Evolutionary conservation across 2,113 vertebrate genomes (phyloP), one percentile per base, ranked within the genome.

Genomic region (Porphyrio hochstetteri): DNA sequence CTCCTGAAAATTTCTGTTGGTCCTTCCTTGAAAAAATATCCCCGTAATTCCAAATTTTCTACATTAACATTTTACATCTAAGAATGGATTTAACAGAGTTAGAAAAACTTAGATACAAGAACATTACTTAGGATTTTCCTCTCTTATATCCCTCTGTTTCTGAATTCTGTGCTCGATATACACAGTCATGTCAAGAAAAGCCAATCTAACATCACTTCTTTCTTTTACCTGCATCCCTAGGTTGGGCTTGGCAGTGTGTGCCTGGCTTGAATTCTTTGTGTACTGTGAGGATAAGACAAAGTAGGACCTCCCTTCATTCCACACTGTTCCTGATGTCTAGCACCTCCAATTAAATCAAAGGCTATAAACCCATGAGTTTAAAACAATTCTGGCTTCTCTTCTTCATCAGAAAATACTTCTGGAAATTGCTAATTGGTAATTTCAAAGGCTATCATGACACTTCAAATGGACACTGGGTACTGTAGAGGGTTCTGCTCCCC

Each of bases 81-180:
- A 60, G 13, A 59, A 50, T 29, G 55, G 3, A 33, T 63, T 63
- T 82, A 46, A 11, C 19, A 5, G 2, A 36, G 13, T 61, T 33
- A 21, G 44, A 72, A 77, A n/a, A 78, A 86, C 69, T 31, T 23
- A 4, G 20, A 1, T 33, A 36, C 21, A 15, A 33, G 14, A 75
- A 29, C 3, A 35, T 48, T 63, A 10, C 11, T 81, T 64, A 16
- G 1, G 8, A 2, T 36, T 64, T 86, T 63, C 10, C 12, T 71
- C 31, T 57, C 9, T 50, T 0, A 0, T 65, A 48, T n/a, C 12
- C 7, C 14, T 76, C 31, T 83, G 20, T 0, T 36, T 82, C 48
- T 72, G 0, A 10, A 53, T 53, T 53, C 42, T 83, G 10, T 38
- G 24, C 9, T 75, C 20, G 13, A 35, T 72, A 11, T 67, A 11